Base-by-base conservation (phyloP, 2,797 vertebrate genomes). In the Cirrhinus molitorella region DNA sequence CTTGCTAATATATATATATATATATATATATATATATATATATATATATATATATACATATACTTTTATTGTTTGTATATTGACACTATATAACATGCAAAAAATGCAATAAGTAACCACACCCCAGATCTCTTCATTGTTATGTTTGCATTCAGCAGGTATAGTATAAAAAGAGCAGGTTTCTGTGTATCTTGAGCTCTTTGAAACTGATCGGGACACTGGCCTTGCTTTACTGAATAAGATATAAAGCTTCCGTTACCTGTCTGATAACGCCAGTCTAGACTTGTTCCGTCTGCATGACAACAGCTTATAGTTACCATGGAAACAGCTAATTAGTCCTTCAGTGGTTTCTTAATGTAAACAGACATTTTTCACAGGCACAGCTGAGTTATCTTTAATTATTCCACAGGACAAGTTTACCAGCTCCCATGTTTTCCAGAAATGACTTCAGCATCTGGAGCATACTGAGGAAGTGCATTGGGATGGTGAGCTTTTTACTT, bases 371-470 rank as follows among this genome's bases (percentile, higher is more conserved):
- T 23, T 57, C 51, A 53, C 21, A 19, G 21, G 9, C 21, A 72
- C 40, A 31, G 8, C 2, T 55, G 19, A 71, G 21, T 34, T 66
- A 14, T 23, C 9, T 83, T 37, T 21, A 53, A 61, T 76, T 59
- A 67, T 81, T 84, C 85, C 71, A 86, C 81, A 99, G 98, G 94
- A 95, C 94, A 84, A 98, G 96, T 86, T 94, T 97, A 85, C 96
- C 96, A 8, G 96, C 96, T 21, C 96, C 96, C 0, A 97, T 97
- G 96, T 97, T 97, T 90, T 97, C 96, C 87, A 95, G 96, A 91
- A 97, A 96, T 77, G 96, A 97, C 90, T 97, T 97, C 92, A 97
- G 96, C 89, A 96, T 97, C 88, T 95, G 92, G 94, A 97, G 96
- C 88, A 96, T 96, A 89, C 93, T 97, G 79, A 94, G 95, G 88